phyloP scores from a whole-genome alignment of 1,140 invertebrate species.

The Andrena cerasifolii region DNA sequence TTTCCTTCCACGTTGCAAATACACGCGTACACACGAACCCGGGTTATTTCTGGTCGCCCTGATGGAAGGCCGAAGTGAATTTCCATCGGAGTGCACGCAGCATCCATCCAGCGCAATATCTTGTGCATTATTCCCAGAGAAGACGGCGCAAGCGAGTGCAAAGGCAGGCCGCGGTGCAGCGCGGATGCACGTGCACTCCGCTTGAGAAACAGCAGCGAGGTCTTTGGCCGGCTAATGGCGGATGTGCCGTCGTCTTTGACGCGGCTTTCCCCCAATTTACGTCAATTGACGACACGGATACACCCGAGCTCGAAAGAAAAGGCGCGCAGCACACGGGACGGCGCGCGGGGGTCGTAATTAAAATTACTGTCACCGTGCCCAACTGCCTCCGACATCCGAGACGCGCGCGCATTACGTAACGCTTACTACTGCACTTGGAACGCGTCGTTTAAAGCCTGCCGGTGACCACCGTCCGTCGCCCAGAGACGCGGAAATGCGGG shows the following conservation, averaged over 20 bases:
- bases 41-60: not conserved
- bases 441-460: constrained; percentile 29
- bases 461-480: constrained; percentile 19
- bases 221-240: constrained; percentile 66
- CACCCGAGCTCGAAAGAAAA: constrained; percentile 17
- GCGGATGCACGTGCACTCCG: constrained; percentile 35
- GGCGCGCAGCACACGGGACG: constrained; percentile 1
- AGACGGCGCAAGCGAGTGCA: not conserved
- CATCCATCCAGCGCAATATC: constrained; percentile 1
- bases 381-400: constrained; percentile 31
- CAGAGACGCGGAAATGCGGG: constrained; percentile 30
- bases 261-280: constrained; percentile 67
- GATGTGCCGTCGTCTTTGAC: constrained; percentile 56
- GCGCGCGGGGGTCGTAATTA: constrained; percentile 45
- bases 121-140: not conserved
- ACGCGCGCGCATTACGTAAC: constrained; percentile 41
- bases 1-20: too few species aligned
- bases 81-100: not conserved
- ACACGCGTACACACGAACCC: too few species aligned
- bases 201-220: constrained; percentile 42
- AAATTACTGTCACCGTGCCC: constrained; percentile 53
- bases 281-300: constrained; percentile 59
- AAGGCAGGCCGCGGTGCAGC: constrained; percentile 14
- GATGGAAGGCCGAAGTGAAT: not conserved
- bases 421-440: constrained; percentile 16